phyloP scores from a whole-genome alignment of 2,113 vertebrate species.

The Turnix velox region DNA sequence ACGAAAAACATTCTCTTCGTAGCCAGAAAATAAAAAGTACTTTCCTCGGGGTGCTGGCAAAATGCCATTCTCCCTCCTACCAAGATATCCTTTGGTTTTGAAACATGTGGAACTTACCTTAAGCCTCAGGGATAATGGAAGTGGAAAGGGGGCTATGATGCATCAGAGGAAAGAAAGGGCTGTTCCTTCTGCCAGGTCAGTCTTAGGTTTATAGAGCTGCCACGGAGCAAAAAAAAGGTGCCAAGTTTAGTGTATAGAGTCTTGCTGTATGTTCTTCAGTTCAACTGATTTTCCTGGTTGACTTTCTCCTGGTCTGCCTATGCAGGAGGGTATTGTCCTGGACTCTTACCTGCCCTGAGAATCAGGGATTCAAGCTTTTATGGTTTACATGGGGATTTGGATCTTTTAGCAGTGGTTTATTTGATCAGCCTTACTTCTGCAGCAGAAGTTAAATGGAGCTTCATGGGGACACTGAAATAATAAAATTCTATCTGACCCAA shows the following conservation, averaged over 20 bases:
- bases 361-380: background rate
- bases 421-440: background rate
- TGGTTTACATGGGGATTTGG: background rate
- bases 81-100: rapidly evolving
- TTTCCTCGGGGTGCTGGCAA: background rate
- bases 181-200: background rate
- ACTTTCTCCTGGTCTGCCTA: background rate
- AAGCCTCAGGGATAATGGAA: background rate
- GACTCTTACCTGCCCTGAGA: background rate
- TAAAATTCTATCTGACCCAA: background rate
- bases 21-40: background rate
- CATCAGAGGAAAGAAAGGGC: background rate
- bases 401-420: background rate
- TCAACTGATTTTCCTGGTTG: background rate
- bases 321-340: background rate
- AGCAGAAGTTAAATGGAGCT: background rate
- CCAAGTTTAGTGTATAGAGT: background rate
- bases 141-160: background rate
- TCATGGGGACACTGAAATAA: background rate
- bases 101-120: background rate
- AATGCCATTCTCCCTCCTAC: background rate
- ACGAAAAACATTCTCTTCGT: background rate
- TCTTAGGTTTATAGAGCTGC: background rate
- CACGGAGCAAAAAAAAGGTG: background rate
- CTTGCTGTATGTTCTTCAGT: background rate